Evolutionary conservation across 1,140 invertebrate genomes (phyloP).

Genomic region (Drosophila orena): DNA sequence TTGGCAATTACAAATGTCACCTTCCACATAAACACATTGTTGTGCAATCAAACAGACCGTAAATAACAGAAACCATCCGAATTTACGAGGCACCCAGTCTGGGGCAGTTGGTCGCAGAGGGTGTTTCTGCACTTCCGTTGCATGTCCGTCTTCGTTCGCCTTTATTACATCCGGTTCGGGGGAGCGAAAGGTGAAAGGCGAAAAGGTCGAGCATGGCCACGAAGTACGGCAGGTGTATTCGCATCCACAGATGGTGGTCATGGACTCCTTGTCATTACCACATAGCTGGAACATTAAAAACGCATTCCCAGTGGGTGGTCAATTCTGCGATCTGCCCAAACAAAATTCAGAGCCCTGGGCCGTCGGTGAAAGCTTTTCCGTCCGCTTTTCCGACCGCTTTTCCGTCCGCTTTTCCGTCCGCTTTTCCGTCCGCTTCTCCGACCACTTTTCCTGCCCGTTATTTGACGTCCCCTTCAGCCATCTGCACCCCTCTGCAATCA

Average conservation of each 20-base stretch:
- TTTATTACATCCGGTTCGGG: conserved; percentile 53
- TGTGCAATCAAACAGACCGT: conserved; percentile 72
- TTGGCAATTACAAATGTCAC: conserved; percentile 65
- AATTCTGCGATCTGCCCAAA: conserved; percentile 35
- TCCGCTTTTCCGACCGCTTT: conserved; percentile 7
- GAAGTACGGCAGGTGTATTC: conserved; percentile 6
- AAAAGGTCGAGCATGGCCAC: conserved; percentile 22
- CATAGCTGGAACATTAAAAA: conserved; percentile 47
- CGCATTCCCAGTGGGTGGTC: conserved; percentile 34
- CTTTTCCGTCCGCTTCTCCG: background rate
- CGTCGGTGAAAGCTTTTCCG: conserved; percentile 21
- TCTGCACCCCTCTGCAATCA: conserved; percentile 47
- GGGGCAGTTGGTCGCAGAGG: background rate
- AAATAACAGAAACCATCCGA: conserved; percentile 53
- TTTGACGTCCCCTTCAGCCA: background rate
- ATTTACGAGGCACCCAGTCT: conserved; percentile 43
- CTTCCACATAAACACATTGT: conserved; percentile 64
- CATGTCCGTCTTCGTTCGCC: conserved; percentile 57
- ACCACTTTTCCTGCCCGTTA: conserved; percentile 6
- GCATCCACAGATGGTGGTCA: conserved; percentile 19
- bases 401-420: conserved; percentile 8
- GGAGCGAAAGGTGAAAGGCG: conserved; percentile 6
- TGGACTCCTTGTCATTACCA: conserved; percentile 36
- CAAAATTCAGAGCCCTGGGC: conserved; percentile 8
- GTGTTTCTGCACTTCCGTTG: conserved; percentile 53